Base-by-base conservation (phyloP, 2,797 vertebrate species). In the Channallabes apus region DNA sequence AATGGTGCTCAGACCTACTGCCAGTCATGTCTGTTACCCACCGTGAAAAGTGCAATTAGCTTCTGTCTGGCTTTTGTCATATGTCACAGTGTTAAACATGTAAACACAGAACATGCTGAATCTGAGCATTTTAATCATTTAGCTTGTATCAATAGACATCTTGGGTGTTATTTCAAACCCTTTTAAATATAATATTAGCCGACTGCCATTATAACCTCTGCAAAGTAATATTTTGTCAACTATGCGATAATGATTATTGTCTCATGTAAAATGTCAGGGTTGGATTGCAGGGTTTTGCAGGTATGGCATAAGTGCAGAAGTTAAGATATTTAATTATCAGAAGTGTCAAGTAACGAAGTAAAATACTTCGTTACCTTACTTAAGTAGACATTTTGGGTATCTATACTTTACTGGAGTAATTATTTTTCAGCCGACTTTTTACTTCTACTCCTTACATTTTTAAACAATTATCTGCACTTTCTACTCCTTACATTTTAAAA, bases 1-100 rank as follows among this genome's bases (percentile, higher is more conserved):
- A 79, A 83, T 35, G 65, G 80, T 65, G 58, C 75, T 69, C 32
- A 85, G 84, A 86, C 84, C 41, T 80, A 80, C 58, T 86, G 82
- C 56, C 58, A 80, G 56, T 83, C 85, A 72, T 71, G 5, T 82
- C 71, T 76, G 64, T 82, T 86, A 62, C 27, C 51, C 41, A 65
- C 58, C 61, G 72, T 81, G 71, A 80, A 82, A 86, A 86, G 73
- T 67, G 27, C 38, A 68, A 64, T 79, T 86, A 64, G 65, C 14
- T 24, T 83, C 58, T 79, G 75, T 64, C n/a, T 56, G 46, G 7
- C 56, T 71, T 41, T 80, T 38, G 35, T 73, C 56, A 29, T 61
- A 69, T 86, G 51, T 77, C 81, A 82, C 41, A 62, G 32, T 83
- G 51, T 22, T 71, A 69, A 65, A 24, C 62, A 38, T 61, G 22